A percentile compares a stretch with the other conserved stretches of the same genome.
Evolutionary conservation across 2,797 vertebrate genomes (phyloP).

Genomic region (Crax fasciolata): DNA sequence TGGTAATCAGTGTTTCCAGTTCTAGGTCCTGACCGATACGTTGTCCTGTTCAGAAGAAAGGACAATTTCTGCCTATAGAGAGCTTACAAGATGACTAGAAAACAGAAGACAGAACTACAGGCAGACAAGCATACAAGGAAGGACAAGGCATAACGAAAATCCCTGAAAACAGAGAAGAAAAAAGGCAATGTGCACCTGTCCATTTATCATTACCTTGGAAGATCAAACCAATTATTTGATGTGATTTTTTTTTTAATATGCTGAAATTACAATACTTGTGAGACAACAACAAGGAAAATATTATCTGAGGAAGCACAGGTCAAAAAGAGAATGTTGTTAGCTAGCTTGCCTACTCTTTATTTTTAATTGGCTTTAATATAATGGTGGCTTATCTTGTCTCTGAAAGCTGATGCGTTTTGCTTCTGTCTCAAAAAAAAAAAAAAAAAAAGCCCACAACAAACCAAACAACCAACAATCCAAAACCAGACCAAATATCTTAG

Average conservation of each 20-base stretch:
- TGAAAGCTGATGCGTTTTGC: neutral
- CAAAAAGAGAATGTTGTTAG: neutral
- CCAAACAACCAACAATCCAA: neutral
- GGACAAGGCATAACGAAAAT: neutral
- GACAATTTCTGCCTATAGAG: neutral
- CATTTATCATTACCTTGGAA: neutral
- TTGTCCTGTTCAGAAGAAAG: neutral
- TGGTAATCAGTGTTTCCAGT: neutral
- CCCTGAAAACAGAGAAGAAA: neutral
- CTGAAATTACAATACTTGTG: neutral
- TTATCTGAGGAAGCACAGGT: neutral
- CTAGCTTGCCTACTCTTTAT: neutral
- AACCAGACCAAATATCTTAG: neutral
- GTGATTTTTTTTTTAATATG: neutral
- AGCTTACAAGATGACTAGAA: neutral
- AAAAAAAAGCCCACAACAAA: neutral
- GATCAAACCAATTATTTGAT: neutral
- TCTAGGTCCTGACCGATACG: neutral
- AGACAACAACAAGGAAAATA: neutral
- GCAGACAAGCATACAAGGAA: neutral
- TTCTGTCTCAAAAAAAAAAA: neutral
- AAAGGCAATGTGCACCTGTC: neutral
- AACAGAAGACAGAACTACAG: neutral
- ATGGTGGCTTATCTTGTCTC: neutral
- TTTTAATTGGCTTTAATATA: constrained; percentile 12